phyloP scores from a whole-genome alignment of 2,113 vertebrate species.

The Nicator chloris region DNA sequence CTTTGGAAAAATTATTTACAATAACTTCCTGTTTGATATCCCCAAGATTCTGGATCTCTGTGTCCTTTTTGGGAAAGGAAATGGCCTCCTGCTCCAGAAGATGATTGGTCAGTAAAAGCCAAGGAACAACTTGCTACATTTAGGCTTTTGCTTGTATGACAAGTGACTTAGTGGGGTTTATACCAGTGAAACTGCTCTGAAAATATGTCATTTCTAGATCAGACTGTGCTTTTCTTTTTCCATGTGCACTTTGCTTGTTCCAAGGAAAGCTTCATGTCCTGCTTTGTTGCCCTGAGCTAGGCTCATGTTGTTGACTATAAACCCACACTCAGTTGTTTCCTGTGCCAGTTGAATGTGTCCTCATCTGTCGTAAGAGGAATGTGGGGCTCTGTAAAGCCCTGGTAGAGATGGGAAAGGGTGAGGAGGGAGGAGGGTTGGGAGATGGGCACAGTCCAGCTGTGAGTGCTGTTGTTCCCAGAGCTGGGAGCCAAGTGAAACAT shows the following conservation, averaged over 20 bases:
- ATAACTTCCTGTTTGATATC: constrained; percentile 97
- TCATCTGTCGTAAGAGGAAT: neutral
- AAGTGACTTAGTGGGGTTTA: neutral
- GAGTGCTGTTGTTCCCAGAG: neutral
- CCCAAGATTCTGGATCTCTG: constrained; percentile 97
- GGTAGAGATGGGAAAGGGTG: neutral
- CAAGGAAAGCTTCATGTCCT: neutral
- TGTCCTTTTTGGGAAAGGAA: constrained; percentile 94
- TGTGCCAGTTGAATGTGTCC: neutral
- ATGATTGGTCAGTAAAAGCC: constrained; percentile 86
- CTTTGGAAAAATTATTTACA: constrained; percentile 95
- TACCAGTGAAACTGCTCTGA: neutral
- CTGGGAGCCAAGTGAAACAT: neutral
- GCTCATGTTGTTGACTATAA: rapidly evolving
- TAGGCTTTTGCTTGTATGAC: neutral
- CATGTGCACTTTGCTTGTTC: neutral
- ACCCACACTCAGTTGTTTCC: neutral
- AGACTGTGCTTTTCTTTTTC: neutral
- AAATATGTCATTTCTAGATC: neutral
- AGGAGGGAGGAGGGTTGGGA: neutral
- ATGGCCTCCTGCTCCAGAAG: constrained; percentile 87
- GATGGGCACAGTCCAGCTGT: neutral
- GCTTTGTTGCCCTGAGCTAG: neutral
- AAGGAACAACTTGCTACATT: neutral
- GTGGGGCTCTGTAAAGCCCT: neutral